These are phyloP conservation scores for Montipora sp. DNA, from an alignment of 64 coral and sea anemone genomes.

Conservation along the genomic window DNA sequence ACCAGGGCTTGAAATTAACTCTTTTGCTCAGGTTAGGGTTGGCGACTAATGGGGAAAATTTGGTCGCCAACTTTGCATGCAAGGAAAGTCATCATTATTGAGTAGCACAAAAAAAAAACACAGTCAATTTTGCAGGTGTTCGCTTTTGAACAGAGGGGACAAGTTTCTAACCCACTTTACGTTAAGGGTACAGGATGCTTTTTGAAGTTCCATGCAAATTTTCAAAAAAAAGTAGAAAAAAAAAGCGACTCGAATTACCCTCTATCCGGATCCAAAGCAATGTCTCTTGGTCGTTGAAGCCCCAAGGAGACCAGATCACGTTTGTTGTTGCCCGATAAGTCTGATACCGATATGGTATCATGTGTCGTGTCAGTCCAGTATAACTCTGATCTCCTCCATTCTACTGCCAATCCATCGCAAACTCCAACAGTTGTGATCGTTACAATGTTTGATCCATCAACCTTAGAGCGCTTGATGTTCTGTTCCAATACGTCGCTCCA, in stretches of 20 bases:
- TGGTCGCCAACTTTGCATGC: too few relatives aligned
- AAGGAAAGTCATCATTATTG: too few relatives aligned
- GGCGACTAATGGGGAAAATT: too few relatives aligned
- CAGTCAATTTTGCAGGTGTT: too few relatives aligned
- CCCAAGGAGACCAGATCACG: constrained; percentile 19
- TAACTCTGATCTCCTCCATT: constrained; percentile 53
- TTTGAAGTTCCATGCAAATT: too few relatives aligned
- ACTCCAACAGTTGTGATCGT: constrained; percentile 30
- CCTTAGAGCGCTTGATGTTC: constrained; percentile 52
- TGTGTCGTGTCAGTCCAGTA: constrained; percentile 74
- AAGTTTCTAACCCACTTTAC: too few relatives aligned
- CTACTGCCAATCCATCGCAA: constrained; percentile 73
- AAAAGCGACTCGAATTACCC: constrained; percentile 26
- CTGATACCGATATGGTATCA: constrained; percentile 60
- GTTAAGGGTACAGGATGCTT: too few relatives aligned
- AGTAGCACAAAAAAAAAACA: too few relatives aligned
- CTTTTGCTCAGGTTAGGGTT: too few relatives aligned
- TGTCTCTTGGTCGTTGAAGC: constrained; percentile 57
- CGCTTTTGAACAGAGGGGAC: too few relatives aligned
- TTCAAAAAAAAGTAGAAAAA: too few relatives aligned
- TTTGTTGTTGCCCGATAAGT: constrained; percentile 43
- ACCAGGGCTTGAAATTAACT: too few relatives aligned
- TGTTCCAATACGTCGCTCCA: constrained; percentile 58
- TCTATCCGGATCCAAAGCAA: constrained; percentile 65
- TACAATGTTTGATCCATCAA: constrained; percentile 1